Conservation (phyloP, 2,888 invertebrate genomes). For the Eulithis prunata region DNA sequence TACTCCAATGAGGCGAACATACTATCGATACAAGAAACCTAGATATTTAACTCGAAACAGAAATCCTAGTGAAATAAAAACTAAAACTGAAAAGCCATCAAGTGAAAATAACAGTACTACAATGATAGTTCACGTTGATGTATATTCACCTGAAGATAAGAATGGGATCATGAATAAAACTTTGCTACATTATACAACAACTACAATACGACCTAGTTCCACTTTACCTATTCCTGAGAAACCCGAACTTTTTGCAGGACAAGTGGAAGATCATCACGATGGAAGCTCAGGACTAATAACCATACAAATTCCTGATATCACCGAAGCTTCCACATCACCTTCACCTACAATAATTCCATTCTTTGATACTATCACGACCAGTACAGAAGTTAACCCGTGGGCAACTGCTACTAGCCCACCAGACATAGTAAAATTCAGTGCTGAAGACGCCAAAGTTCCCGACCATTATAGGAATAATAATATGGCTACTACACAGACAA, state of each 20-base stretch:
- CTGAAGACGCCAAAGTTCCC: conserved; percentile 74
- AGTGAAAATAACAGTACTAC: conserved; percentile 66
- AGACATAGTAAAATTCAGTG: conserved; percentile 69
- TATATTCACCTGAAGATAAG: conserved; percentile 74
- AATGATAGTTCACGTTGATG: conserved; percentile 87
- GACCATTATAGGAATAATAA: conserved; percentile 54
- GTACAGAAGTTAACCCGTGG: conserved; percentile 50
- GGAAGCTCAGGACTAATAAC: conserved; percentile 74
- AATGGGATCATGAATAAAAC: conserved; percentile 29
- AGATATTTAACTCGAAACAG: conserved; percentile 33
- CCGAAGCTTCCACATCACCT: conserved; percentile 7
- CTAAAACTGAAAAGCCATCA: conserved; percentile 30
- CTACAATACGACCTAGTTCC: conserved; percentile 43
- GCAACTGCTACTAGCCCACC: conserved; percentile 58
- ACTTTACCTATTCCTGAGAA: conserved; percentile 49
- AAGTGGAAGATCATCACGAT: conserved; percentile 71
- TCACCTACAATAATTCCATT: conserved; percentile 17
- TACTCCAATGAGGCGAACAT: conserved; percentile 51
- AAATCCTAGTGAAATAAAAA: conserved; percentile 33
- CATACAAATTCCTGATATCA: conserved; percentile 49
- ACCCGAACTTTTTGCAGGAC: conserved; percentile 57
- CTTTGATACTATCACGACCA: conserved; percentile 49
- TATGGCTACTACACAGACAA: conserved; percentile 36
- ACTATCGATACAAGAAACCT: conserved; percentile 51
- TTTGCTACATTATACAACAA: conserved; percentile 31